A percentile compares a stretch with the other conserved stretches of the same genome.
These are phyloP conservation scores for Polyergus mexicanus DNA, from an alignment of 1,140 invertebrate genomes.

Conservation along the genomic window DNA sequence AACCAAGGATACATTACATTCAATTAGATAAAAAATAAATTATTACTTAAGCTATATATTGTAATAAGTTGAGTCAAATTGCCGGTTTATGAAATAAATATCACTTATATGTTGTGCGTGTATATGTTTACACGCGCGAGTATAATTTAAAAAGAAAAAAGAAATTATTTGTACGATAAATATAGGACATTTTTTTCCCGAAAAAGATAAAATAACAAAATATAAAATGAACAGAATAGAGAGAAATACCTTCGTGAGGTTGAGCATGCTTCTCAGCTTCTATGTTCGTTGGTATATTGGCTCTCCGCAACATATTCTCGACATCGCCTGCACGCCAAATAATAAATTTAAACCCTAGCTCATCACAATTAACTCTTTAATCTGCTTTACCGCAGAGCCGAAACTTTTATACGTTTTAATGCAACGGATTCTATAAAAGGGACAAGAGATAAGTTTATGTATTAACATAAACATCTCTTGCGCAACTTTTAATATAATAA, in stretches of 20 bases:
- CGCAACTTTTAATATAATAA: background rate
- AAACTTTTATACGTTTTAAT: conserved; percentile 56
- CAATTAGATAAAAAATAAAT: background rate
- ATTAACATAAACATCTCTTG: background rate
- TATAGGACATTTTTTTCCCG: background rate
- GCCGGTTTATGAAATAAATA: background rate
- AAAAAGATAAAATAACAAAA: conserved; percentile 37
- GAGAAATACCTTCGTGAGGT: conserved; percentile 63
- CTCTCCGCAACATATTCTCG: conserved; percentile 76
- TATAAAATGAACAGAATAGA: conserved; percentile 51
- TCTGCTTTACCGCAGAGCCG: conserved; percentile 30
- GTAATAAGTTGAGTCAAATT: too few species aligned
- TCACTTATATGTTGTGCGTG: too few species aligned
- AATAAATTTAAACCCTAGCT: conserved; percentile 56
- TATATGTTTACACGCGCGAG: too few species aligned
- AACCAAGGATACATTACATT: background rate
- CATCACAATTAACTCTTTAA: conserved; percentile 56
- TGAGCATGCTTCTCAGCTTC: conserved; percentile 48
- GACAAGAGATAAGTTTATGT: background rate
- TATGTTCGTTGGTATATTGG: conserved; percentile 62
- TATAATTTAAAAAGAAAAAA: too few species aligned
- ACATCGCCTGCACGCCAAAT: conserved; percentile 76
- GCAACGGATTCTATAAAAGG: conserved; percentile 2
- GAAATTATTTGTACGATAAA: conserved; percentile 16
- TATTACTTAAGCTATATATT: too few species aligned